These are phyloP conservation scores for Varanus komodoensis DNA, from an alignment of 2,113 vertebrate species.

Conservation along the genomic window DNA sequence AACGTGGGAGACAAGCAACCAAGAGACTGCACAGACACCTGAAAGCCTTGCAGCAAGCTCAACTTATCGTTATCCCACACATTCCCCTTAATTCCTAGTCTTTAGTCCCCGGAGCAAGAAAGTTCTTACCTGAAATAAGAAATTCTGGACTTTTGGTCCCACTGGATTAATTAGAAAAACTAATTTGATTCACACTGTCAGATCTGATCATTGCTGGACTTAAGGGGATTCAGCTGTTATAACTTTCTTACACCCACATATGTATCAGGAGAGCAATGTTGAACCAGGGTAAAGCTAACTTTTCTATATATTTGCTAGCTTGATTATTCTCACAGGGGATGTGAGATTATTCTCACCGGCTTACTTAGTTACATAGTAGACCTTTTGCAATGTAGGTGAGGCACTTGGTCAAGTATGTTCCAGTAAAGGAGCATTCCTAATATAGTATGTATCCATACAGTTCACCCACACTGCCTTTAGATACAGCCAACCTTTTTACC, in stretches of 20 bases:
- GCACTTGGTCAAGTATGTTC: background rate
- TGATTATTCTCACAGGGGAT: background rate
- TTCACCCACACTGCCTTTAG: background rate
- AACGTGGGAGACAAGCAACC: background rate
- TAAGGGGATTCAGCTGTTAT: background rate
- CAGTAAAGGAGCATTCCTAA: background rate
- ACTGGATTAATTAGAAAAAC: slow-evolving; percentile 34
- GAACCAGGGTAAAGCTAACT: rapidly evolving
- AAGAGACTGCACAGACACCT: background rate
- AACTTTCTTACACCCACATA: background rate
- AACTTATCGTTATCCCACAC: background rate
- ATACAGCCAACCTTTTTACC: background rate
- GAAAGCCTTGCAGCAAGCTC: background rate
- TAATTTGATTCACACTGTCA: background rate
- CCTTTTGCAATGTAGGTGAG: background rate
- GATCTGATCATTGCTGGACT: background rate
- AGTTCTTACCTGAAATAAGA: slow-evolving; percentile 17
- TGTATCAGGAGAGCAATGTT: slow-evolving; percentile 1
- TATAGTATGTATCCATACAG: background rate
- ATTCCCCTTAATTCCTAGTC: background rate
- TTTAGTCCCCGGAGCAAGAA: background rate
- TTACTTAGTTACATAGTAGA: background rate
- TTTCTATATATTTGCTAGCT: background rate
- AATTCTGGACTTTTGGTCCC: background rate
- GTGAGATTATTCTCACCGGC: background rate